These are phyloP conservation scores for Ischnus inquisitorius DNA, from an alignment of 2,888 invertebrate genomes.

Conservation along the genomic window DNA sequence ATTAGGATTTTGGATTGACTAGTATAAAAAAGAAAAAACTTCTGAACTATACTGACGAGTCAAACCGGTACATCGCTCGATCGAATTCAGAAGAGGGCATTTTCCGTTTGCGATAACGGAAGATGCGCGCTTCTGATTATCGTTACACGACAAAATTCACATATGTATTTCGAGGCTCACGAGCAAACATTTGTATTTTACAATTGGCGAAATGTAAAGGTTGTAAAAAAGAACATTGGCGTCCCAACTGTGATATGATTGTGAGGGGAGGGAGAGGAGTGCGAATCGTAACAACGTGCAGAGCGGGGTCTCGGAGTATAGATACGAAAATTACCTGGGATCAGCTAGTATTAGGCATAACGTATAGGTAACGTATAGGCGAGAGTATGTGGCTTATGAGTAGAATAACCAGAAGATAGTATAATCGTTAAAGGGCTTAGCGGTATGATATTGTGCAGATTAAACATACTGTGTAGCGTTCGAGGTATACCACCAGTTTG, in stretches of 20 bases:
- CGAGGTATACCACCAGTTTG: slow-evolving; percentile 11
- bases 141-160: too few relatives aligned
- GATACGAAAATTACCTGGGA: slow-evolving; percentile 56
- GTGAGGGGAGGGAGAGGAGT: neutral
- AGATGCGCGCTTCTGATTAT: too few relatives aligned
- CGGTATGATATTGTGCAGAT: slow-evolving; percentile 63
- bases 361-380: slow-evolving; percentile 44
- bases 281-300: slow-evolving; percentile 15
- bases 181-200: neutral
- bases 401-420: slow-evolving; percentile 62
- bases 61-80: too few relatives aligned
- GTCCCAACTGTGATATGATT: neutral
- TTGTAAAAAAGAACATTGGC: neutral
- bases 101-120: too few relatives aligned
- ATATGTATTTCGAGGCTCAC: too few relatives aligned
- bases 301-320: neutral
- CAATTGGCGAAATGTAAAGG: neutral
- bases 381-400: slow-evolving; percentile 51
- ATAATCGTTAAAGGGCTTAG: slow-evolving; percentile 66
- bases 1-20: too few relatives aligned
- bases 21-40: too few relatives aligned
- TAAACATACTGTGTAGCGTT: slow-evolving; percentile 59
- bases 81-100: too few relatives aligned
- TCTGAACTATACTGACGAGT: too few relatives aligned
- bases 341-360: slow-evolving; percentile 54